Base-by-base conservation (phyloP, 2,113 vertebrate species). In the Zeus faber region DNA sequence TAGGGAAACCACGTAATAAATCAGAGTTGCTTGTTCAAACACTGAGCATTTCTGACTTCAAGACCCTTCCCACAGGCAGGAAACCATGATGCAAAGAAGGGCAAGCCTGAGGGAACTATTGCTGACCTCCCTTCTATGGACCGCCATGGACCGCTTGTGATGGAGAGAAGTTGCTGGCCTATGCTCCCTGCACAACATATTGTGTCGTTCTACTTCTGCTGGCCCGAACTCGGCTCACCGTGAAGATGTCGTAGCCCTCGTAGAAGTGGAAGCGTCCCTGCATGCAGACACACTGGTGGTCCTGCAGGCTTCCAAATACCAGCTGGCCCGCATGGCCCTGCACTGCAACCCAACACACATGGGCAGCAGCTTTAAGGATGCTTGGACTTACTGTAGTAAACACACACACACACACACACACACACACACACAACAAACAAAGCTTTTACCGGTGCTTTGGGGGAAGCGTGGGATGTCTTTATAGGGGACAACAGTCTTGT, bases 201-300 rank as follows among this genome's bases (percentile, higher is more conserved):
- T n/a, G n/a, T n/a, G n/a, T n/a, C n/a, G n/a, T n/a, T n/a, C n/a
- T n/a, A n/a, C n/a, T n/a, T n/a, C n/a, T n/a, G n/a, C n/a, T n/a
- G n/a, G n/a, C n/a, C n/a, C n/a, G n/a, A n/a, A n/a, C n/a, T n/a
- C n/a, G n/a, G n/a, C n/a, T 31, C 29, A 31, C 29, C 29, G 7
- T 31, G 29, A 9, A 31, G 7, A 31, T 1, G 29, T 31, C 29
- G 11, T 5, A 31, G 29, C 29, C 29, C 55, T 91, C 89, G 8
- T 90, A 91, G 69, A 88, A 88, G 72, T 91, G 89, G 72, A 91
- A 90, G 17, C 89, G 79, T 5, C 89, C 90, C 72, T 90, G 72
- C 90, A 91, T 91, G 69, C 89, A 91, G 60, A 91, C 83, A 41
- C 87, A 89, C 23, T 77, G 75, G 24, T 67, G 66, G 20, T 76